A percentile compares a stretch with the other conserved stretches of the same genome.
Conservation (phyloP, 2,113 vertebrate species). For the Xyliphius kryptos region DNA sequence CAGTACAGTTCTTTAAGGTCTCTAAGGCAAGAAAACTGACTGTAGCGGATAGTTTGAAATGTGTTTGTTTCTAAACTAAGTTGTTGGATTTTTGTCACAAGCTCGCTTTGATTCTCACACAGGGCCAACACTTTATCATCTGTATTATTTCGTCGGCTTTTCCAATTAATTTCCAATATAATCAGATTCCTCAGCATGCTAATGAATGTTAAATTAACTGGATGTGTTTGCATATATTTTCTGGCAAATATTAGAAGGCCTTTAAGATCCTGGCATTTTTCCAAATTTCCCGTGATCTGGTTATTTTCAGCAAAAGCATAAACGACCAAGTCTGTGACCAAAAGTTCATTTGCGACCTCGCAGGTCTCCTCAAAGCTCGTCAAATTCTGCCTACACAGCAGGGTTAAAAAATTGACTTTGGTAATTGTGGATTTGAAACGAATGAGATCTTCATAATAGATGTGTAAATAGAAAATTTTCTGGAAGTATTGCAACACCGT, state of each 20-base stretch:
- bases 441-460: not conserved
- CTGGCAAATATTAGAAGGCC: not conserved
- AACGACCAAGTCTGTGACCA: not conserved
- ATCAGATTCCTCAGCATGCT: not conserved
- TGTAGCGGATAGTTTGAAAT: not conserved
- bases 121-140: not conserved
- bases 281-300: not conserved
- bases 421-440: not conserved
- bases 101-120: slow-evolving; percentile 14
- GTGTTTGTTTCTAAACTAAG: not conserved
- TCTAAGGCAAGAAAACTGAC: slow-evolving; percentile 13
- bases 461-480: not conserved
- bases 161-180: rapidly evolving
- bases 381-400: not conserved
- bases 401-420: not conserved
- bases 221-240: rapidly evolving
- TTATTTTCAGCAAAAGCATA: rapidly evolving
- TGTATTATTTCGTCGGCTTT: not conserved
- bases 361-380: not conserved
- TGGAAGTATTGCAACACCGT: slow-evolving; percentile 3
- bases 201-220: slow-evolving; percentile 13
- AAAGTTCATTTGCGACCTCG: not conserved
- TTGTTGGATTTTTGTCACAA: not conserved
- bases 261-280: not conserved
- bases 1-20: slow-evolving; percentile 1